Conservation (phyloP, 92 coral and sea anemone genomes). For the Meandrina meandrites region DNA sequence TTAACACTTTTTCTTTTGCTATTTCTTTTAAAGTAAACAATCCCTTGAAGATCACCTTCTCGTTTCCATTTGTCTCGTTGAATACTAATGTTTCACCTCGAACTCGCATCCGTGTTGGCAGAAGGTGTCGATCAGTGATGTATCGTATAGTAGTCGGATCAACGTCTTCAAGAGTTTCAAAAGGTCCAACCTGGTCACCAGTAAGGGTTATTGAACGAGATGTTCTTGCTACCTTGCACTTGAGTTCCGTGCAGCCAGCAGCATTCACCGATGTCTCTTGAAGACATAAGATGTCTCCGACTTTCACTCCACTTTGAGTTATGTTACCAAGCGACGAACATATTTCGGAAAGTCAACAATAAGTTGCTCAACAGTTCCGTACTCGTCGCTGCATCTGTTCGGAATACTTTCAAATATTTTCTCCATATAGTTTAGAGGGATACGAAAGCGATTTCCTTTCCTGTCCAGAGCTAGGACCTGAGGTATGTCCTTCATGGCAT, state of each 20-base stretch:
- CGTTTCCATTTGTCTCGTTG: neutral
- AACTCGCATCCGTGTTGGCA: slow-evolving; percentile 16
- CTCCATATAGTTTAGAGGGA: slow-evolving; percentile 39
- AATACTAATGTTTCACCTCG: neutral
- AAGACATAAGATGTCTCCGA: neutral
- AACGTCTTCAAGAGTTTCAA: neutral
- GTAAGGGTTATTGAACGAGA: neutral
- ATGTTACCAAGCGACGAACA: slow-evolving; percentile 48
- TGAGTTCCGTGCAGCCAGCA: neutral
- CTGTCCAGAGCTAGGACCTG: slow-evolving; percentile 40
- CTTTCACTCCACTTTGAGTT: slow-evolving; percentile 1
- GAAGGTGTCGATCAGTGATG: neutral
- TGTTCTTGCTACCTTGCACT: slow-evolving; percentile 13
- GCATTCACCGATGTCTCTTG: neutral
- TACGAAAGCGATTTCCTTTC: slow-evolving; percentile 27
- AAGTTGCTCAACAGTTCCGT: slow-evolving; percentile 55
- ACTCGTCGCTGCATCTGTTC: slow-evolving; percentile 18
- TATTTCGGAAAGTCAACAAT: slow-evolving; percentile 45
- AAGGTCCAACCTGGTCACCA: slow-evolving; percentile 3
- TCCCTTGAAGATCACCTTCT: neutral
- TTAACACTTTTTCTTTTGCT: slow-evolving; percentile 1
- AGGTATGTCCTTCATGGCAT: slow-evolving; percentile 25
- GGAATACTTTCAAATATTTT: slow-evolving; percentile 49
- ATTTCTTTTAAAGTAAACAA: neutral
- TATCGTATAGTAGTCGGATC: neutral